A percentile compares a stretch with the other conserved stretches of the same genome.
These are phyloP conservation scores for Enteromius trimaculatus DNA, from an alignment of 2,797 vertebrate species.

Conservation along the genomic window DNA sequence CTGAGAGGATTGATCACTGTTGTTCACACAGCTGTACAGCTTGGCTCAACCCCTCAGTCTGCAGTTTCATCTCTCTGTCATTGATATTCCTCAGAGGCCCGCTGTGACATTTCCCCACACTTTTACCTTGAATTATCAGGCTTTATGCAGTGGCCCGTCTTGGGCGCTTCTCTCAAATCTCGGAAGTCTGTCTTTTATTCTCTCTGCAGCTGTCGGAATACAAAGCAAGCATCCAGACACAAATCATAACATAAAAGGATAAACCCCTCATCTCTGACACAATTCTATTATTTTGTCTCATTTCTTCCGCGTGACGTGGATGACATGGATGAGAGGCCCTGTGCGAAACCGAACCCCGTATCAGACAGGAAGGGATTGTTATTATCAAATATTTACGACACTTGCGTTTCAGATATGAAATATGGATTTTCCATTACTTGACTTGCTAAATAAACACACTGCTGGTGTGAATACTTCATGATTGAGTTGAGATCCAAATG, in stretches of 20 bases:
- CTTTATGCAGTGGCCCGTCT: constrained; percentile 56
- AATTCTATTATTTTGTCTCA: constrained; percentile 34
- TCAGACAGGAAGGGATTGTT: constrained; percentile 27
- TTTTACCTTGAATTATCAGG: constrained; percentile 68
- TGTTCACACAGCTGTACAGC: constrained; percentile 16
- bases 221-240: constrained; percentile 56
- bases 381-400: constrained; percentile 56
- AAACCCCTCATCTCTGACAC: constrained; percentile 48
- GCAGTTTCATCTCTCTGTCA: constrained; percentile 50
- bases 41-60: constrained; percentile 16
- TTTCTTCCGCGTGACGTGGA: constrained; percentile 5
- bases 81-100: constrained; percentile 63
- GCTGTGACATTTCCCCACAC: constrained; percentile 66
- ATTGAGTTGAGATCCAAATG: constrained; percentile 16
- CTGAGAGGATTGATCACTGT: constrained; percentile 38
- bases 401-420: constrained; percentile 51
- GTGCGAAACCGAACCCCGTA: constrained; percentile 4
- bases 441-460: constrained; percentile 42
- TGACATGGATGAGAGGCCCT: constrained; percentile 36
- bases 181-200: constrained; percentile 64
- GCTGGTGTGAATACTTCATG: constrained; percentile 27
- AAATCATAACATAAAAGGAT: constrained; percentile 62
- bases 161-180: constrained; percentile 53
- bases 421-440: constrained; percentile 51
- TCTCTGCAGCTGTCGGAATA: constrained; percentile 59